Evolutionary conservation across 1,140 invertebrate genomes (phyloP).

Genomic region (Anastatus disparis): DNA sequence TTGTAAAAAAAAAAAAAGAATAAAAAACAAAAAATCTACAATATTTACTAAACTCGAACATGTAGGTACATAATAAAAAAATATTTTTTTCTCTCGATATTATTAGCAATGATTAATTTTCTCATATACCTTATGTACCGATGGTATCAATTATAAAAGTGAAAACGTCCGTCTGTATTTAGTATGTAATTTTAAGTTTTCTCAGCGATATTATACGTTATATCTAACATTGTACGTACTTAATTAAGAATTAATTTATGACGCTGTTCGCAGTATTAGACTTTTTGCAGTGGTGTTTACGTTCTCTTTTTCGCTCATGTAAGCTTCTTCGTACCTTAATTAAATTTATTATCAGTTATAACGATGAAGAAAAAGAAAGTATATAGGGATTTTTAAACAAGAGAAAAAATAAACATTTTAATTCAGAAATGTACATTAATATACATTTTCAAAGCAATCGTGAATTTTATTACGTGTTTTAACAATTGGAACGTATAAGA

Average conservation of each 20-base stretch:
- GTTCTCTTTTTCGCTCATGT: slow-evolving; percentile 11
- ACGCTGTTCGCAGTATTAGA: slow-evolving; percentile 46
- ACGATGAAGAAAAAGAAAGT: background rate
- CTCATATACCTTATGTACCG: background rate
- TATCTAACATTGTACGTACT: slow-evolving; percentile 29
- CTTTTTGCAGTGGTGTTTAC: slow-evolving; percentile 34
- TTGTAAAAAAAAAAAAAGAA: background rate
- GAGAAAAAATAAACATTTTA: slow-evolving; percentile 9
- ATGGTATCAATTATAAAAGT: slow-evolving; percentile 18
- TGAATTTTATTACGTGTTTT: background rate
- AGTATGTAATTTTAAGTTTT: slow-evolving; percentile 17
- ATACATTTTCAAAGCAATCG: background rate
- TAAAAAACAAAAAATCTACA: background rate
- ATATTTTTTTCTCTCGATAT: background rate
- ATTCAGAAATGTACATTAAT: slow-evolving; percentile 2
- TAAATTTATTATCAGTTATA: slow-evolving; percentile 17
- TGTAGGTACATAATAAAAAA: background rate
- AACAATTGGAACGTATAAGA: slow-evolving; percentile 1
- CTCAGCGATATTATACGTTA: slow-evolving; percentile 26
- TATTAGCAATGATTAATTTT: too few species aligned
- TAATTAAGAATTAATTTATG: slow-evolving; percentile 43
- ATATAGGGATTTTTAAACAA: background rate
- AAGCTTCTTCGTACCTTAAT: slow-evolving; percentile 13
- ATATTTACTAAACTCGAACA: too few species aligned
- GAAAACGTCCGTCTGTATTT: slow-evolving; percentile 16